Evolutionary conservation across 1,140 invertebrate species (phyloP), one percentile per base, ranked within the genome.

Genomic region (Papilio aristodemus): DNA sequence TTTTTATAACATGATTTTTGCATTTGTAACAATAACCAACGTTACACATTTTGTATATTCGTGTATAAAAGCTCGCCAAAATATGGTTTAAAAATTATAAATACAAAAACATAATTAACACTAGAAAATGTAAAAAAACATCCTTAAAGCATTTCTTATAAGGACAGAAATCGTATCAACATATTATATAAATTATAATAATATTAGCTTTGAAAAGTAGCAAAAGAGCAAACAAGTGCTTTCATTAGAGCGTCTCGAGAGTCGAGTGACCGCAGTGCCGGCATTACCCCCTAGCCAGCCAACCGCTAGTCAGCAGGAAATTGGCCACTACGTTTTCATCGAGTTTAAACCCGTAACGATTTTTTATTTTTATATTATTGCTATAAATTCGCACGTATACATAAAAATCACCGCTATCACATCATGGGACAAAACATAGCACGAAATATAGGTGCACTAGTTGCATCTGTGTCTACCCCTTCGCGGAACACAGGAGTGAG

Each of bases 191-290:
- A 50, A 50, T 19, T 46, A 50, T 50, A 22, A 50, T 50, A 19
- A 50, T 50, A 50, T 50, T 50, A 50, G 17, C 19, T 50, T 50
- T 50, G 46, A 50, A 50, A 50, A n/a, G 19, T 19, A 50, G 46
- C 46, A 50, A 50, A 50, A 50, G 46, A 50, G 46, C 46, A 50
- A 50, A 50, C 46, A 50, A 50, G 46, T 50, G 46, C 46, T 50
- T 50, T 50, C 46, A 50, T 50, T 50, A 50, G 46, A 22, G 46
- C 46, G 46, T 50, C 46, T 50, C 17, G 46, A 50, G 17, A 50
- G 46, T 50, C 46, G 46, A 50, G 46, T 50, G 46, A 50, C 46
- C 46, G 19, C 17, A 50, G 19, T 4, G 8, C 19, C 46, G 46
- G 9, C 46, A 22, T 46, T 19, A 9, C 46, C 17, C 46, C 46